A percentile compares a stretch with the other conserved stretches of the same genome.
phyloP scores from a whole-genome alignment of 92 coral and sea anemone species.

The Parazoanthus atlanticus region DNA sequence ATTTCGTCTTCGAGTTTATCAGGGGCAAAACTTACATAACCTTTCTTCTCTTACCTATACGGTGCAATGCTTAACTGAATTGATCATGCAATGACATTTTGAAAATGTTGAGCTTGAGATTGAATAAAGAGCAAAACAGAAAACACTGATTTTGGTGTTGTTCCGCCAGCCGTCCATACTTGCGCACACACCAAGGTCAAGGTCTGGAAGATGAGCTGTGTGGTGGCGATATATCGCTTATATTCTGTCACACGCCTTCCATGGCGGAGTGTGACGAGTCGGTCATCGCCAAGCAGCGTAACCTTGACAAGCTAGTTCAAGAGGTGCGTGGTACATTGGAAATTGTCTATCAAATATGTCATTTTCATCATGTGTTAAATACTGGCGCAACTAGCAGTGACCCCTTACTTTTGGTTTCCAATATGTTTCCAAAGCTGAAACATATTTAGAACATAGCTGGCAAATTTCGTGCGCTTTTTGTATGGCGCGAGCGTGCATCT shows the following conservation, averaged over 20 bases:
- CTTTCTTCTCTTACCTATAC: neutral
- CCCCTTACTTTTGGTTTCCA: no score
- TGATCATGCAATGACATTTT: neutral
- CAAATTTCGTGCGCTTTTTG: no score
- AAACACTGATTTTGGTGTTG: neutral
- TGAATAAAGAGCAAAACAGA: neutral
- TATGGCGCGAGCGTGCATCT: no score
- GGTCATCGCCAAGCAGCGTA: slow-evolving; percentile 63
- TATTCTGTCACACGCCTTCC: slow-evolving; percentile 83
- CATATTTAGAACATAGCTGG: no score
- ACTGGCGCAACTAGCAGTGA: no score
- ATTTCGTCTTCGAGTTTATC: no score
- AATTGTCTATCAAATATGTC: neutral
- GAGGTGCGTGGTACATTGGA: slow-evolving; percentile 23
- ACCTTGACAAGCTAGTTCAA: slow-evolving; percentile 49
- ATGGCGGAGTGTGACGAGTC: slow-evolving; percentile 75
- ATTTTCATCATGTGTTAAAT: neutral
- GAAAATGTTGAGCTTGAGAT: neutral
- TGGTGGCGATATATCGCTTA: slow-evolving; percentile 88
- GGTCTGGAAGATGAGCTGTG: slow-evolving; percentile 79
- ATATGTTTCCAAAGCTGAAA: no score
- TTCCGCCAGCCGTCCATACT: slow-evolving; percentile 67
- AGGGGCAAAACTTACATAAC: no score
- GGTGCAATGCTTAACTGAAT: neutral
- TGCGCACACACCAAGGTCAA: slow-evolving; percentile 83